Percentiles rank a stretch among this genome's conserved stretches.
Evolutionary conservation across 2,113 vertebrate genomes (phyloP).

Genomic region (Heterotilapia buettikoferi): DNA sequence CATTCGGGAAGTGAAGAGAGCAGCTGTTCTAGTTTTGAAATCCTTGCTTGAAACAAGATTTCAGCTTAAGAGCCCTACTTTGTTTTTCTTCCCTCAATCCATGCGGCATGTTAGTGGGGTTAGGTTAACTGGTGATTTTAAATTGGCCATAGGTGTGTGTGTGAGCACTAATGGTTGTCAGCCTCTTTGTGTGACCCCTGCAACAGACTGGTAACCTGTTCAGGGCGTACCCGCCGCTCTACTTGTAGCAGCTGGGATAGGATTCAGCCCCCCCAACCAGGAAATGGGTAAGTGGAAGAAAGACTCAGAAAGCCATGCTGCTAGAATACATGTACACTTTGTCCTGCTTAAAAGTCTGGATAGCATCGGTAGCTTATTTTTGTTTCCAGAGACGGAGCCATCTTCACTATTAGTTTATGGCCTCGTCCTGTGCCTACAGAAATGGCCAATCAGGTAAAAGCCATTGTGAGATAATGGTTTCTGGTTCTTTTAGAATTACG

Average conservation of each 20-base stretch:
- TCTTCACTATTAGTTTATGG: neutral
- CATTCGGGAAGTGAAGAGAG: neutral
- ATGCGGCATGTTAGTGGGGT: neutral
- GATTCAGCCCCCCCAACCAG: neutral
- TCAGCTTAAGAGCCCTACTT: neutral
- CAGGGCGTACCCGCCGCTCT: neutral
- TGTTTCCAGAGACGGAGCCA: neutral
- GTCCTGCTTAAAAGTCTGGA: neutral
- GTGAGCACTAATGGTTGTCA: neutral
- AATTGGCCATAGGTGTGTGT: neutral
- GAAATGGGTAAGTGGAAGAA: neutral
- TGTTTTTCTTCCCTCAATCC: neutral
- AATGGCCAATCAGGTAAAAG: accelerated
- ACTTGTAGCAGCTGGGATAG: neutral
- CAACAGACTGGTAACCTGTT: neutral
- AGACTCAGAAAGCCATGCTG: neutral
- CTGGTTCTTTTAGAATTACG: neutral
- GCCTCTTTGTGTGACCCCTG: neutral
- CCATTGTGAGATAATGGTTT: neutral
- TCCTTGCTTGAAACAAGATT: neutral
- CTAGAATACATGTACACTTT: neutral
- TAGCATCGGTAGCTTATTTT: neutral
- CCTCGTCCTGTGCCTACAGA: neutral
- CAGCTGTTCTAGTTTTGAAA: neutral
- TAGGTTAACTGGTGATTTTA: neutral